phyloP scores from a whole-genome alignment of 1,140 invertebrate genomes.

The Oppia nitens region DNA sequence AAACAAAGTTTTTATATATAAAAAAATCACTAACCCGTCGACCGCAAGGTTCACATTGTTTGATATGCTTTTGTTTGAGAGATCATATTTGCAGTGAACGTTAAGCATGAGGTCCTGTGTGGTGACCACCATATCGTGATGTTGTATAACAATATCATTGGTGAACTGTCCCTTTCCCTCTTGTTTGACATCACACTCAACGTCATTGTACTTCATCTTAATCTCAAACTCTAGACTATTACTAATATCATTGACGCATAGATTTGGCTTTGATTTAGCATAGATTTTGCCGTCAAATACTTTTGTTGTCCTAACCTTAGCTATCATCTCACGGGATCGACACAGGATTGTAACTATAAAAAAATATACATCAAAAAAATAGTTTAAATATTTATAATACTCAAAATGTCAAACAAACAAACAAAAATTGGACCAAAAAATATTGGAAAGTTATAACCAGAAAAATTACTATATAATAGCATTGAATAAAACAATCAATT shows the following conservation, averaged over 20 bases:
- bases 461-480: too few relatives aligned
- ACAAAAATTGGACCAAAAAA: not conserved
- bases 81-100: constrained; percentile 78
- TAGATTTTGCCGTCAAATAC: constrained; percentile 86
- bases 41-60: constrained; percentile 38
- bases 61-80: constrained; percentile 78
- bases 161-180: constrained; percentile 41
- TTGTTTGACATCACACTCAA: constrained; percentile 23
- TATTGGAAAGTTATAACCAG: not conserved
- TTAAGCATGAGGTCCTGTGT: constrained; percentile 77
- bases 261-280: constrained; percentile 76
- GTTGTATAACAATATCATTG: constrained; percentile 78
- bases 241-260: constrained; percentile 55
- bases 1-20: too few relatives aligned
- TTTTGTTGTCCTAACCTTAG: constrained; percentile 72
- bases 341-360: constrained; percentile 34
- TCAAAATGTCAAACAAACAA: too few relatives aligned
- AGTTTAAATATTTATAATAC: not conserved
- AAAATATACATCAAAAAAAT: not conserved
- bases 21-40: constrained; percentile 21
- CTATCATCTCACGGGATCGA: constrained; percentile 70
- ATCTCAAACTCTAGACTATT: constrained; percentile 23
- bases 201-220: constrained; percentile 23
- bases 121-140: constrained; percentile 85
- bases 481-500: too few relatives aligned